Base-by-base conservation (phyloP, 1,140 invertebrate genomes). In the Vollenhovia emeryi region DNA sequence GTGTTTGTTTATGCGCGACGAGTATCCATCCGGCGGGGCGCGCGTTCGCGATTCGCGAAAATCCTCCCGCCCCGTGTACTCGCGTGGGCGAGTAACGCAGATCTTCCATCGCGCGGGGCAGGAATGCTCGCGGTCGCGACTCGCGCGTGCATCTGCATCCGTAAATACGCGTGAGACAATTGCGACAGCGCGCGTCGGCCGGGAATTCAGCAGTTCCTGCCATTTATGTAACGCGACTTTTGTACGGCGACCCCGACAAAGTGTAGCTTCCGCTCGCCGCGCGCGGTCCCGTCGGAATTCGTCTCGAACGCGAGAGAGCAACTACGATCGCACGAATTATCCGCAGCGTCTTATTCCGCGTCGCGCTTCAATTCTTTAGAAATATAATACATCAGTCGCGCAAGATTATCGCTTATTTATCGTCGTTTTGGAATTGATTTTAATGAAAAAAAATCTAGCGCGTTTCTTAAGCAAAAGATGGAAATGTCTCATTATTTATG, bases 1-100 rank as follows among this genome's bases (percentile, higher is more conserved):
- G 30, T 86, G 68, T 84, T 82, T 71, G 60, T 71, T 86, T 86
- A 86, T 84, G 68, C 80, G 78, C 80, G 68, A 64, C 66, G 60
- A 80, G 64, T 79, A 64, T 82, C 55, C 60, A 80, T 79, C 74
- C 48, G 64, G 48, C 57, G 43, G n/a, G 36, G 33, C 33, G 33
- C 3, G 3, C 4, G 40, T 69, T 30, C 18, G 64, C 40, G 75
- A 45, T 80, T 45, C 24, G 64, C 36, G 66, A 82, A 59, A 82
- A 71, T 69, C 33, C 24, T 21, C 33, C 36, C 57, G 66, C 78
- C 50, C n/a, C 71, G 66, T 24, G 52, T 55, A 73, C n/a, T 45
- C 40, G 40, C 66, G 78, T 60, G 24, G 66, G 55, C 36, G 75
- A 66, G 24, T 79, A 59, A n/a, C 18, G 50, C 62, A 30, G 36